phyloP scores from a whole-genome alignment of 1,140 invertebrate species.

The Pseudomyrmex flavicornis region DNA sequence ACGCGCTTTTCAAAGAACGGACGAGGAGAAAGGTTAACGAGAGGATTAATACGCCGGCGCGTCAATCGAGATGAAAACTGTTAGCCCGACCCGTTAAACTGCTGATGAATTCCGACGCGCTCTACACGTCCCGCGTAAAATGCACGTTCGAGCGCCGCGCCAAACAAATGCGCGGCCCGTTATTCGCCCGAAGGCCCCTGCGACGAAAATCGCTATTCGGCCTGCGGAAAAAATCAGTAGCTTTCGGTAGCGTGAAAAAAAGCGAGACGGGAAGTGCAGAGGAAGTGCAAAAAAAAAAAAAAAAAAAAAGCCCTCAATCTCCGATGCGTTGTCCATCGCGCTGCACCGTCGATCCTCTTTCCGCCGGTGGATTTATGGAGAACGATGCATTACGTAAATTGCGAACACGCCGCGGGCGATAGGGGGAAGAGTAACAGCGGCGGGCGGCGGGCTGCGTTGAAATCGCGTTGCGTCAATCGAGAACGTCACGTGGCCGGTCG shows the following conservation, averaged over 20 bases:
- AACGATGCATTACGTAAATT: conserved; percentile 82
- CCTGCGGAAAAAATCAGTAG: conserved; percentile 43
- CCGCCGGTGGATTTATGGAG: conserved; percentile 77
- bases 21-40: conserved; percentile 28
- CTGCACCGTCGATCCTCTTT: conserved; percentile 76
- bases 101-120: conserved; percentile 52
- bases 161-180: conserved; percentile 40
- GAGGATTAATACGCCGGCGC: conserved; percentile 31
- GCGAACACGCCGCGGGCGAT: conserved; percentile 73
- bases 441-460: conserved; percentile 7
- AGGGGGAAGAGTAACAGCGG: conserved; percentile 56
- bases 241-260: neutral
- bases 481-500: conserved; percentile 28
- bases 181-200: conserved; percentile 24
- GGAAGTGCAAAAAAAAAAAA: conserved; percentile 28
- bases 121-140: conserved; percentile 38
- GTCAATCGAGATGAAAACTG: conserved; percentile 53
- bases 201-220: conserved; percentile 37
- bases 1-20: neutral
- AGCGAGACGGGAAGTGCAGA: neutral
- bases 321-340: conserved; percentile 62
- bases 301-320: conserved; percentile 55
- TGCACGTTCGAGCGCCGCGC: conserved; percentile 18
- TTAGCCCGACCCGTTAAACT: conserved; percentile 38
- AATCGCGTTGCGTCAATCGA: conserved; percentile 54